A percentile compares a stretch with the other conserved stretches of the same genome.
Evolutionary conservation across 2,113 vertebrate genomes (phyloP).

Genomic region (Thalassarche chlororhynchos): DNA sequence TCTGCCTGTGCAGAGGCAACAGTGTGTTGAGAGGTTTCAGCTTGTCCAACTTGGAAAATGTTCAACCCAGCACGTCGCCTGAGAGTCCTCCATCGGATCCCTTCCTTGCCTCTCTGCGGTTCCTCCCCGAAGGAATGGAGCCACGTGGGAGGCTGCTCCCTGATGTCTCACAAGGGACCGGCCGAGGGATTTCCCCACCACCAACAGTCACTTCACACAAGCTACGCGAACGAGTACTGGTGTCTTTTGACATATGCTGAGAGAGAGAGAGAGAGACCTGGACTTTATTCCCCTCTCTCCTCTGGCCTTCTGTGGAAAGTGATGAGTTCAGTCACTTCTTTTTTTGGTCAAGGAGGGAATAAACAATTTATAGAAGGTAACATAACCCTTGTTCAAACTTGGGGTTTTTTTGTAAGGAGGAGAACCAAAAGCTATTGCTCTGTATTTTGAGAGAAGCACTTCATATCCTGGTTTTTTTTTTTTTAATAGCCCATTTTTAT

Average conservation of each 20-base stretch:
- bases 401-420: accelerated
- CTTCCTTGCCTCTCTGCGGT: neutral
- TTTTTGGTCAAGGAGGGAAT: neutral
- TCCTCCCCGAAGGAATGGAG: neutral
- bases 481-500: neutral
- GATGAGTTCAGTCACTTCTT: neutral
- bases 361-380: neutral
- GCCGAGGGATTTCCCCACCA: neutral
- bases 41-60: neutral
- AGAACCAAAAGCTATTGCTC: neutral
- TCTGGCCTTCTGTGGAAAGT: neutral
- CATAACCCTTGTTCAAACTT: neutral
- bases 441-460: neutral
- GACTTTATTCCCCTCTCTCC: neutral
- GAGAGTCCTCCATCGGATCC: neutral
- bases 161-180: accelerated
- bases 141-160: neutral
- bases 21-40: neutral
- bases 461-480: neutral
- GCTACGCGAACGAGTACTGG: accelerated
- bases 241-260: neutral
- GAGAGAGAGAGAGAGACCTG: neutral
- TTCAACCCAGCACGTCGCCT: accelerated
- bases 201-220: accelerated
- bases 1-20: neutral